phyloP scores from a whole-genome alignment of 2,113 vertebrate species.

The Carlito syrichta region DNA sequence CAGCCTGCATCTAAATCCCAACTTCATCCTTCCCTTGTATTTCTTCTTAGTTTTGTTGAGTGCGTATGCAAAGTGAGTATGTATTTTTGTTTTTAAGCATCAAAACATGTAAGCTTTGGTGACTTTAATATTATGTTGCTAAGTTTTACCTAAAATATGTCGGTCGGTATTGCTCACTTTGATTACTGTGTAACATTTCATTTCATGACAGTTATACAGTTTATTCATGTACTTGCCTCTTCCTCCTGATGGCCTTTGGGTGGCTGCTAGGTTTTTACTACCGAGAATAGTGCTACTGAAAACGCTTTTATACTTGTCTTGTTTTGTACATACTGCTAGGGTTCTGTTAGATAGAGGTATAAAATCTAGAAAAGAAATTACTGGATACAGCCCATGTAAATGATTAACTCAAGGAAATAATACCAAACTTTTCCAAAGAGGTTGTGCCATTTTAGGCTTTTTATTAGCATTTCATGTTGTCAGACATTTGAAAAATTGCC shows the following conservation, averaged over 20 bases:
- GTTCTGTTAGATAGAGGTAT: neutral
- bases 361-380: neutral
- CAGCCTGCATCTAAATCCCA: neutral
- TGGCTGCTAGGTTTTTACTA: neutral
- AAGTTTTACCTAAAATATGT: neutral
- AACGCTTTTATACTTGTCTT: neutral
- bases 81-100: neutral
- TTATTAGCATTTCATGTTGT: too few species aligned
- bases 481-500: too few species aligned
- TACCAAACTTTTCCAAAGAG: neutral
- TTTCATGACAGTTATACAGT: neutral
- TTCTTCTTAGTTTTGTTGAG: neutral
- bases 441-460: neutral
- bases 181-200: neutral
- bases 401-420: neutral
- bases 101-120: neutral
- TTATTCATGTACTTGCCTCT: neutral
- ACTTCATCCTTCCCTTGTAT: neutral
- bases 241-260: neutral
- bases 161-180: neutral
- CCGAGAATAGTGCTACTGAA: neutral
- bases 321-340: neutral
- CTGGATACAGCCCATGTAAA: neutral
- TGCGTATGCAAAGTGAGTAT: neutral
- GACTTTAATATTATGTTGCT: neutral